Percentiles rank a stretch among this genome's conserved stretches.
Conservation (phyloP, 2,113 vertebrate genomes). For the Strix aluco region DNA sequence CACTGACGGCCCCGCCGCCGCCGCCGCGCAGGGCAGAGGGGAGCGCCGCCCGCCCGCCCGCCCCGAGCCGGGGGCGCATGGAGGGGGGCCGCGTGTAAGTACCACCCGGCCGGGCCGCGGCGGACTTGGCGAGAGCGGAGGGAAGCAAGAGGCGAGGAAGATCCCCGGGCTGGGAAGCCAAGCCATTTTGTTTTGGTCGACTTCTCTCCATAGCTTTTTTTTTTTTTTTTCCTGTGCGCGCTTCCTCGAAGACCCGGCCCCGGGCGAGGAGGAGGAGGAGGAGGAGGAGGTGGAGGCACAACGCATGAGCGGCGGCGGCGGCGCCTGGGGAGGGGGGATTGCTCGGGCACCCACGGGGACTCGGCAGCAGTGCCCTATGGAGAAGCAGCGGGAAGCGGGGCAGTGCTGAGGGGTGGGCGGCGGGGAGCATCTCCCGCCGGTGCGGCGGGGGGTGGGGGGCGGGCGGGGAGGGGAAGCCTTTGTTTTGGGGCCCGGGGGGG, state of each 20-base stretch:
- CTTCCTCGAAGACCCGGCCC: constrained; percentile 1
- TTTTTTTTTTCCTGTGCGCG: not conserved
- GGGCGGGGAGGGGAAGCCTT: constrained; percentile 12
- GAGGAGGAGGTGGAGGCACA: constrained; percentile 1
- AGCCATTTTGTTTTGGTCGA: not conserved
- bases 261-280: not conserved
- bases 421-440: not conserved
- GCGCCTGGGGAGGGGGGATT: not conserved
- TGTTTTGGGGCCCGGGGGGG: not conserved
- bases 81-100: not conserved
- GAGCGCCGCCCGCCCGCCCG: not conserved
- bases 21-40: not conserved
- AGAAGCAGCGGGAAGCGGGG: not conserved
- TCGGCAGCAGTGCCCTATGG: not conserved
- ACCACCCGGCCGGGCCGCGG: not conserved
- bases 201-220: not conserved
- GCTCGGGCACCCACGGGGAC: not conserved
- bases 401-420: not conserved
- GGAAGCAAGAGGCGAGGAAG: constrained; percentile 2
- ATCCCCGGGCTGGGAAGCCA: not conserved
- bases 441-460: constrained; percentile 3
- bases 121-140: not conserved
- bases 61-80: not conserved
- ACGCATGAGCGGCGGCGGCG: constrained; percentile 12
- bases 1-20: not conserved